Evolutionary conservation across 2,113 vertebrate species (phyloP).

Genomic region (Leptodactylus fuscus): DNA sequence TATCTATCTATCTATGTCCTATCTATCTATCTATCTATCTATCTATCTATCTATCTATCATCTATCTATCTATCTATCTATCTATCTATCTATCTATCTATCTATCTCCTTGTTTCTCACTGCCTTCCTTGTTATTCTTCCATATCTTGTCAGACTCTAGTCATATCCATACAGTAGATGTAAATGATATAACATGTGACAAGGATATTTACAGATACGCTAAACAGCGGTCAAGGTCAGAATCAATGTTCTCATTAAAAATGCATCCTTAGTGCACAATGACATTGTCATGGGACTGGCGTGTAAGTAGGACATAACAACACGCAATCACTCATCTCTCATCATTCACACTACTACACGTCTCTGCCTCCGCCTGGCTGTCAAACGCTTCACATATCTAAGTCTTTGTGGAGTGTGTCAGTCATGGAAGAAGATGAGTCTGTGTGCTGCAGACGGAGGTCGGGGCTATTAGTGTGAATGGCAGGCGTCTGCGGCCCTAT

Average conservation of each 20-base stretch:
- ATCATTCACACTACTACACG: not conserved
- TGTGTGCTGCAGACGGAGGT: not conserved
- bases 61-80: slow-evolving; percentile 12
- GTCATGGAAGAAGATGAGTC: not conserved
- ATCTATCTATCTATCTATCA: not conserved
- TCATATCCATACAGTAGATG: no score
- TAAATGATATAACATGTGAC: not conserved
- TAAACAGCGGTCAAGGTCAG: not conserved
- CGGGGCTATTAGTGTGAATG: slow-evolving; percentile 3
- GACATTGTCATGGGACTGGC: not conserved
- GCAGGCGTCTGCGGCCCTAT: not conserved
- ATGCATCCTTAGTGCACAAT: not conserved
- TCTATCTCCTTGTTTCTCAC: no score
- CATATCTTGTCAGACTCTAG: no score
- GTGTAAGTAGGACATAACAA: slow-evolving; percentile 11
- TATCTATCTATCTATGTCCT: no score
- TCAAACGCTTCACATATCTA: not conserved
- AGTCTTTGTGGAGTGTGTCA: not conserved
- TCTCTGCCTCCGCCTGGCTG: not conserved
- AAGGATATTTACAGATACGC: slow-evolving; percentile 5
- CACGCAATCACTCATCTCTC: not conserved
- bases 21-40: no score
- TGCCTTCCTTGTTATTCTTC: no score
- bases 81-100: no score
- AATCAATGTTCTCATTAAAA: slow-evolving; percentile 21